Evolutionary conservation across 2,797 vertebrate genomes (phyloP), one percentile per base, ranked within the genome.

Genomic region (Poecilia gillii): DNA sequence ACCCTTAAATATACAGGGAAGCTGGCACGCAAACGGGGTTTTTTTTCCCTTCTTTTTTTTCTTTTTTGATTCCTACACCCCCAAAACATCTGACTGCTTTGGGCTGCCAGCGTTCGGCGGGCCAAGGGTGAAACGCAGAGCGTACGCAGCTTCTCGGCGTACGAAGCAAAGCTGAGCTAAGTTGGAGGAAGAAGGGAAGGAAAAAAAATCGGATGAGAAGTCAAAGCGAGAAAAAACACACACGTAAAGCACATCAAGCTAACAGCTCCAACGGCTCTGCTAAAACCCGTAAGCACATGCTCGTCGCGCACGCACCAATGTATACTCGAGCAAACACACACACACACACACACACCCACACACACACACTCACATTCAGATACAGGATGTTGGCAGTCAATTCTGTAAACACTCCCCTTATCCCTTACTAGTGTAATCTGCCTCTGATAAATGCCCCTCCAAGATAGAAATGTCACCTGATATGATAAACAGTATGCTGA

Each of bases 401-500:
- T 93, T 95, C 95, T 94, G 93, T 95, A 95, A 93, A 94, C 94
- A 95, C 94, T 94, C 92, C 89, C 84, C 91, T 95, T 94, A 94
- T 94, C 92, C 93, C 91, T 92, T 91, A 93, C 88, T 86, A 92
- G 92, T 94, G 90, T 94, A 94, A 95, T 95, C 94, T 95, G 92
- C 92, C 90, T 92, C 94, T 94, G 95, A 96, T 96, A 95, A 95
- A 96, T 92, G 92, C 95, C 90, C 89, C 94, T 95, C 93, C 94
- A 93, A 95, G 94, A 95, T 94, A 94, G 92, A 93, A 94, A 94
- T 93, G 95, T 95, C 94, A 95, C 94, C 95, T 96, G 94, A 96
- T 95, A 94, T 93, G 93, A 92, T 94, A 94, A 92, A 92, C 89
- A 90, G 86, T 85, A 87, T 91, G 91, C 93, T 91, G 91, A 90